phyloP scores from a whole-genome alignment of 1,140 invertebrate genomes.

The Mycetomoellerius zeteki region DNA sequence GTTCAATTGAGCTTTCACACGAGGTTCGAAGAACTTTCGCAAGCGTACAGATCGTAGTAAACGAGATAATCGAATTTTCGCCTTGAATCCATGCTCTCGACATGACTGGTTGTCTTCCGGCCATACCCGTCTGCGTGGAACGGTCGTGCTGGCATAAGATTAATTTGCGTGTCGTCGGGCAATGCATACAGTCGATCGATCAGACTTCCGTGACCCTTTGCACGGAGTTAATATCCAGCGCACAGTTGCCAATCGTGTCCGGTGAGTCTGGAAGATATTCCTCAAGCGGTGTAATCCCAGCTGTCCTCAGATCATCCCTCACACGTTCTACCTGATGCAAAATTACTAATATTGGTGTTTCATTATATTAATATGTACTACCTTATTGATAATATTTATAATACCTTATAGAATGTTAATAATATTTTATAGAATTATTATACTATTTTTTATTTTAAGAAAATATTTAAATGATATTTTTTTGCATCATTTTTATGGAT shows the following conservation, averaged over 20 bases:
- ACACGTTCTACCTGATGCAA: conserved; percentile 81
- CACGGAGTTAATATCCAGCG: conserved; percentile 83
- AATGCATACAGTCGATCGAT: conserved; percentile 57
- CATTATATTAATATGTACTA: background rate
- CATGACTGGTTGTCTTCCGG: conserved; percentile 3
- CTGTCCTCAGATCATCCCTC: conserved; percentile 86
- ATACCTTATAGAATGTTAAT: too few species aligned
- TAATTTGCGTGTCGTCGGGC: conserved; percentile 57
- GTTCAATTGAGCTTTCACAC: conserved; percentile 55
- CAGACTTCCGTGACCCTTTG: conserved; percentile 83
- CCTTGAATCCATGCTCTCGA: background rate
- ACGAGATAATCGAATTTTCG: conserved; percentile 56
- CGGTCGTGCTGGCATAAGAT: conserved; percentile 37
- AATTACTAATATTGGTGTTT: conserved; percentile 9
- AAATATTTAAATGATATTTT: background rate
- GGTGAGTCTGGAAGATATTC: conserved; percentile 83
- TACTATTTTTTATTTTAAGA: background rate
- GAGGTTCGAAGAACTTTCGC: conserved; percentile 53
- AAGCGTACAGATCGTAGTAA: conserved; percentile 26
- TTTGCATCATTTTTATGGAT: background rate
- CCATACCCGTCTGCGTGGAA: conserved; percentile 15
- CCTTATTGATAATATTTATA: background rate
- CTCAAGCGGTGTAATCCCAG: conserved; percentile 86
- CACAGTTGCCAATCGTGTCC: conserved; percentile 82
- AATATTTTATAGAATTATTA: background rate